Evolutionary conservation across 35 echinoderm and acorn worm species (phyloP).

Genomic region (Amphiura filiformis): DNA sequence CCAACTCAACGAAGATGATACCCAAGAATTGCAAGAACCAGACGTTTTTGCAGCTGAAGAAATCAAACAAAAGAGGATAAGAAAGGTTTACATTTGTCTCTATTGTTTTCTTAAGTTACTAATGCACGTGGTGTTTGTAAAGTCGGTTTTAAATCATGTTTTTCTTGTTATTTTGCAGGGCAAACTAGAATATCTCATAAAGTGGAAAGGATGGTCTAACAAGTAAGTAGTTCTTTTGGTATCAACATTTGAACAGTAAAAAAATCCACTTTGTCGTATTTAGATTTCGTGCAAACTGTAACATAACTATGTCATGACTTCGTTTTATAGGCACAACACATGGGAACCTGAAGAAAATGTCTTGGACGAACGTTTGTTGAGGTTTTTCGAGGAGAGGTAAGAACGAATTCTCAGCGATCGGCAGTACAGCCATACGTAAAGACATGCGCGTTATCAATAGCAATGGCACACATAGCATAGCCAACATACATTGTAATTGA

Average conservation of each 20-base stretch:
- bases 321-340: conserved; percentile 72
- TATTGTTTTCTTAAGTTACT: neutral
- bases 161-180: conserved; percentile 59
- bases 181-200: conserved; percentile 76
- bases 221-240: conserved; percentile 61
- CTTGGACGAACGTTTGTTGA: conserved; percentile 64
- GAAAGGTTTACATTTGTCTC: conserved; percentile 57
- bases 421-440: neutral
- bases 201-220: conserved; percentile 91
- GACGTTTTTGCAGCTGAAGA: conserved; percentile 97
- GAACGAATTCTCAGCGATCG: neutral
- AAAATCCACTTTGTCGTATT: neutral
- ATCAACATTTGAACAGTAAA: neutral
- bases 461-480: neutral
- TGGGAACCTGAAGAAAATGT: conserved; percentile 94
- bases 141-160: neutral
- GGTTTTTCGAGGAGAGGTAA: conserved; percentile 72
- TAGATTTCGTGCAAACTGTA: neutral
- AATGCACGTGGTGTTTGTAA: neutral
- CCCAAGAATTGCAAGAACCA: conserved; percentile 30
- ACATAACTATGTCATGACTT: neutral
- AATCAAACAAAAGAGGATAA: conserved; percentile 74
- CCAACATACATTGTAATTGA: neutral
- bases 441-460: neutral
- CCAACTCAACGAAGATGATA: neutral